Evolutionary conservation across 2,888 invertebrate genomes (phyloP), one percentile per base, ranked within the genome.

Genomic region (Plusia festucae): DNA sequence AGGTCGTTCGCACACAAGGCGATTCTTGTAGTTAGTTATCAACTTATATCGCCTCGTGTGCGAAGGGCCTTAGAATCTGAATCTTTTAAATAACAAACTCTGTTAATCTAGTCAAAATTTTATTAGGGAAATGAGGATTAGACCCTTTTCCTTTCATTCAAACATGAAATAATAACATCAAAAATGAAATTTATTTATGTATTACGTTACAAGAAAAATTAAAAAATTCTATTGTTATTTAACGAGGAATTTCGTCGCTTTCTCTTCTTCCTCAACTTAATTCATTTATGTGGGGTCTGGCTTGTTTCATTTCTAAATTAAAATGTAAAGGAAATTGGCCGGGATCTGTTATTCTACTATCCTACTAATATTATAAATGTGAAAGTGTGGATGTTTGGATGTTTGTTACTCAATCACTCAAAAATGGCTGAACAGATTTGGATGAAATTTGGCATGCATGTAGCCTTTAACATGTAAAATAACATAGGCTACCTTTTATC

Each of bases 251-350:
- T 44, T 59, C 30, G 15, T 51, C 8, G 24, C 11, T 44, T 59
- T 20, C 51, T 13, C 24, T 11, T 16, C 24, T 13, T 16, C n/a
- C 13, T 22, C 11, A 7, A 65, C 9, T 60, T 71, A 71, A 65
- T 68, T 65, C 32, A 40, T 44, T 60, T 63, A 49, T 46, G 46
- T 24, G 20, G 20, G 60, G 30, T 52, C 27, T 27, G 51, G 57
- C 32, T 66, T 65, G 60, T 57, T 60, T 61, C 64, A 68, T 64
- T 68, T 51, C 20, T 27, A 44, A 55, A 67, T 64, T 54, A 58
- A 72, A 72, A 64, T 67, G 32, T 61, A 49, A 63, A 63, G 22
- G 32, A 52, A 11, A 27, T 40, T 54, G 3, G 15, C 20, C 22
- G 20, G 22, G 13, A 22, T 24, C 6, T 15, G 16, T 4, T 6